Evolutionary conservation across 2,888 invertebrate genomes (phyloP), one percentile per base, ranked within the genome.

Genomic region (Octodonta nipae): DNA sequence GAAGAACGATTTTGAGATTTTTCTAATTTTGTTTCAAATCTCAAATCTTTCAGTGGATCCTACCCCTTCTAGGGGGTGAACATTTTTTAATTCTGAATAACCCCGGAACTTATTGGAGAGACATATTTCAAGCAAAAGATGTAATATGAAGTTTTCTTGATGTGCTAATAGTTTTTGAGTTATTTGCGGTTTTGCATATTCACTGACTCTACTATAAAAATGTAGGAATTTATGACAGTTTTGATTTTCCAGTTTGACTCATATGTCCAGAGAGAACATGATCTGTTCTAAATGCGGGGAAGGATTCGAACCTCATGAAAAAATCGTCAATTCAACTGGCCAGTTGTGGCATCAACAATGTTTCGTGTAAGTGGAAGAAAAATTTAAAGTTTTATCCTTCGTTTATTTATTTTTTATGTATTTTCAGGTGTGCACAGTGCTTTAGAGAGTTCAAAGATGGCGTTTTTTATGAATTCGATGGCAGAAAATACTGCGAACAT

Each of bases 261-360:
- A 61, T 42, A 87, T 88, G 87, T 84, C 88, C 43, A 64, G 91
- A 61, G 86, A 85, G 56, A 84, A 82, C 55, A 92, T 92, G 83
- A 78, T 81, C 56, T 96, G 95, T 66, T 82, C 86, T 54, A 84
- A 93, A 35, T 98, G 98, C 65, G 79, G 84, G 39, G 93, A 95
- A 54, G 92, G 92, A 3, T 98, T 98, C 65, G 88, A 88, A 52
- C 73, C 88, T 12, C 84, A 92, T 58, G 96, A 98, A 61, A 93
- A 96, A 64, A 96, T 98, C 57, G 93, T 98, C 35, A 99, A 98
- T 64, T 92, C 95, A 0, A 89, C 88, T 55, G 96, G 96, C 34
- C 93, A 96, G 64, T 73, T 96, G 25, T 99, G 93, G 93, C 98
- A 99, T 67, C 87, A 89, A 4, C 86, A 91, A 52, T 98, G 98